These are phyloP conservation scores for Schizopygopsis malacanthus DNA, from an alignment of 2,797 vertebrate species.

Conservation along the genomic window DNA sequence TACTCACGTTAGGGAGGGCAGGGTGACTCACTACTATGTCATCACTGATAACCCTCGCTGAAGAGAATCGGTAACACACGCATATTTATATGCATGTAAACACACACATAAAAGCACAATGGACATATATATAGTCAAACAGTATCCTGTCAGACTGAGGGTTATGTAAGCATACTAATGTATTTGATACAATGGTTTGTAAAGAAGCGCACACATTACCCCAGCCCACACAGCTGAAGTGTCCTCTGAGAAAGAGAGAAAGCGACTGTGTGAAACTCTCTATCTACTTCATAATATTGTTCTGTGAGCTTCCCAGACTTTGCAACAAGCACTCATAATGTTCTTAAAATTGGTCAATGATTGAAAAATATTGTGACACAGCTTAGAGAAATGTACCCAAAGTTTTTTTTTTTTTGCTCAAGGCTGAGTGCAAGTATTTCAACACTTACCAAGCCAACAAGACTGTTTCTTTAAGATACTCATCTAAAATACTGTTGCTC, in stretches of 20 bases:
- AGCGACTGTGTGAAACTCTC: constrained; percentile 55
- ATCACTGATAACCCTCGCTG: constrained; percentile 75
- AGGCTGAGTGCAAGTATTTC: constrained; percentile 49
- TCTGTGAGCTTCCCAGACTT: constrained; percentile 35
- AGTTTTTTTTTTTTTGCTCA: constrained; percentile 35
- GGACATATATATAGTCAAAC: constrained; percentile 52
- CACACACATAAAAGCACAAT: constrained; percentile 41
- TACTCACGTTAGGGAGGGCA: constrained; percentile 81
- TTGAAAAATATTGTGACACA: constrained; percentile 61
- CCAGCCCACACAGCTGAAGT: constrained; percentile 29
- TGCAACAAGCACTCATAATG: constrained; percentile 52
- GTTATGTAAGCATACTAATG: constrained; percentile 46
- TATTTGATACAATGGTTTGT: constrained; percentile 26
- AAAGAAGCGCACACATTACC: constrained; percentile 2
- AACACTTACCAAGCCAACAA: constrained; percentile 41
- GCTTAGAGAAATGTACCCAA: constrained; percentile 50
- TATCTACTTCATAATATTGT: constrained; percentile 53
- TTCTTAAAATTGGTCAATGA: constrained; percentile 60
- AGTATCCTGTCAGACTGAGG: constrained; percentile 33
- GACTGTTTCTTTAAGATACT: constrained; percentile 35
- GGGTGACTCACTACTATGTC: constrained; percentile 84
- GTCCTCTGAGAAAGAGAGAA: constrained; percentile 26
- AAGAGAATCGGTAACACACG: constrained; percentile 40
- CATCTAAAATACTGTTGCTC: constrained; percentile 27
- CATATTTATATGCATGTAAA: constrained; percentile 42